Evolutionary conservation across 2,113 vertebrate genomes (phyloP).

Genomic region (Myanophis thanlyinensis): DNA sequence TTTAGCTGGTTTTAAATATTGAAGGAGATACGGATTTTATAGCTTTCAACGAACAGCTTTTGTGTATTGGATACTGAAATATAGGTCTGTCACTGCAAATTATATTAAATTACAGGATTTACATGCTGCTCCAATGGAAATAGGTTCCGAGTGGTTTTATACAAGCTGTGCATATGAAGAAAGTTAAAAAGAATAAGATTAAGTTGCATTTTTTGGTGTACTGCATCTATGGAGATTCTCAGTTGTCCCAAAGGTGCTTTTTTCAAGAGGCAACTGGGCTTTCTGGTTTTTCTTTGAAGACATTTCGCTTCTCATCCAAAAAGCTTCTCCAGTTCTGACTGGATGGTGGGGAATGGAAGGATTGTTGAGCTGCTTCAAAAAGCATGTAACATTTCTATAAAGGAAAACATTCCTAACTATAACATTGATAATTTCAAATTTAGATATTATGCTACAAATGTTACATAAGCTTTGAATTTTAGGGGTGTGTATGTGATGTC

Average conservation of each 20-base stretch:
- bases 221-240: too few relatives aligned
- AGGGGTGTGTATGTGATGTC: neutral
- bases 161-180: neutral
- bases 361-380: neutral
- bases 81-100: neutral
- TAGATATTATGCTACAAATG: neutral
- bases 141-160: neutral
- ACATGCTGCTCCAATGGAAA: neutral
- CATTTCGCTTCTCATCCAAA: too few relatives aligned
- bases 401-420: neutral
- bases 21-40: neutral
- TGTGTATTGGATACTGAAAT: neutral
- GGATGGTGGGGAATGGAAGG: too few relatives aligned
- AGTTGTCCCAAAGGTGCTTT: too few relatives aligned
- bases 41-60: neutral
- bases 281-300: too few relatives aligned
- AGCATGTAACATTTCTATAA: neutral
- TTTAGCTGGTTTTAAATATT: neutral
- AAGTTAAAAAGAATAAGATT: neutral
- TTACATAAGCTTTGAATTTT: neutral
- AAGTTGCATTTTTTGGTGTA: neutral
- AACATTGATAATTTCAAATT: neutral
- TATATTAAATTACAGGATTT: neutral
- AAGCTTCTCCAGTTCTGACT: too few relatives aligned
- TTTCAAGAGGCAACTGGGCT: too few relatives aligned